Evolutionary conservation across 2,113 vertebrate species (phyloP), one percentile per base, ranked within the genome.

Genomic region (Hippopotamus amphibius): DNA sequence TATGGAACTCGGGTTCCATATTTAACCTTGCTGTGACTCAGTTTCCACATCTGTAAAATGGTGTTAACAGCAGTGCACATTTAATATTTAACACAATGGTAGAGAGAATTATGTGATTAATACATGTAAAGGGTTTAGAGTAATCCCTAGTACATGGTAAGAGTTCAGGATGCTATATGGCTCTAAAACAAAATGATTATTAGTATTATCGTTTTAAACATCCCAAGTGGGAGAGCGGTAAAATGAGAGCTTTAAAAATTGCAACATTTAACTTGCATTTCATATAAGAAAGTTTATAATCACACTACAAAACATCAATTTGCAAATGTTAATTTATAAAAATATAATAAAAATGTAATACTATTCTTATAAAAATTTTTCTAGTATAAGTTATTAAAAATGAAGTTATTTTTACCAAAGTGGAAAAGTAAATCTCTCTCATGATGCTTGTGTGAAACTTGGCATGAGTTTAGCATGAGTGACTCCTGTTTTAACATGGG

Each of bases 11-110:
- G 4, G 37, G 26, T 37, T 37, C 37, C 37, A 37, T 33, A 87
- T 68, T 91, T 48, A 85, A 86, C n/a, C 22, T 90, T 6, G 13
- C 8, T 53, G 11, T 57, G 82, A 96, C 72, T 96, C 76, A 82
- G 63, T 95, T 89, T 96, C 55, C 48, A 93, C 1, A 57, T 53
- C 66, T 95, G 13, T 74, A 83, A 88, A 88, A 68, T 63, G 30
- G 14, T 28, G 1, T 66, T 74, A 92, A 37, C 6, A 83, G 63
- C 5, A 43, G 11, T 15, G 13, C 5, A 17, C 15, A 71, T 13
- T 72, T 77, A 80, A 59, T 19, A 16, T 57, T 80, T 16, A 48
- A 68, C 8, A 92, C 5, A 33, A 4, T 12, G 33, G 11, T 48
- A 43, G 53, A 68, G 26, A 85, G 24, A 86, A 81, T 50, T 50